Evolutionary conservation across 2,888 invertebrate species (phyloP).

Genomic region (Nymphalis c-album): DNA sequence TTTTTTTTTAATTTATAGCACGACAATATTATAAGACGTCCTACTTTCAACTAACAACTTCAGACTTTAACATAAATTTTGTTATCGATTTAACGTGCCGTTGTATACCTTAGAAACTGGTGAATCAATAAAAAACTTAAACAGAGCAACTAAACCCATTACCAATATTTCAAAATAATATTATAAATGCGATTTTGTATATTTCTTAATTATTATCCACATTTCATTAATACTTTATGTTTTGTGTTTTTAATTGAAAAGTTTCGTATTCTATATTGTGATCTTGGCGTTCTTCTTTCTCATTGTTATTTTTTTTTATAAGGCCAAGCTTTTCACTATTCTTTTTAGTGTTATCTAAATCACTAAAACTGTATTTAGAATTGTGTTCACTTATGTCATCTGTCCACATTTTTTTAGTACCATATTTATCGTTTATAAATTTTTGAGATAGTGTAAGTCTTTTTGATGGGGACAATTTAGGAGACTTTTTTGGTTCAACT

Average conservation of each 20-base stretch:
- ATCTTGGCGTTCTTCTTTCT: slow-evolving; percentile 59
- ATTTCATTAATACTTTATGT: background rate
- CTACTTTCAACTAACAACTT: background rate
- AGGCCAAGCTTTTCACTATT: slow-evolving; percentile 60
- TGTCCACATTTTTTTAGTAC: slow-evolving; percentile 74
- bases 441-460: slow-evolving; percentile 76
- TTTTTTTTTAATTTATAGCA: slow-evolving; percentile 55
- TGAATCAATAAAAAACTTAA: slow-evolving; percentile 25
- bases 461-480: slow-evolving; percentile 63
- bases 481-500: slow-evolving; percentile 64
- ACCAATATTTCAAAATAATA: slow-evolving; percentile 12
- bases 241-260: slow-evolving; percentile 45
- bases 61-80: slow-evolving; percentile 27
- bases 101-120: slow-evolving; percentile 26
- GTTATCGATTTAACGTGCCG: slow-evolving; percentile 61
- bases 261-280: slow-evolving; percentile 55
- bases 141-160: slow-evolving; percentile 4
- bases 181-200: slow-evolving; percentile 13
- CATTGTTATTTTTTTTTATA: slow-evolving; percentile 54
- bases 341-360: slow-evolving; percentile 67
- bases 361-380: slow-evolving; percentile 56
- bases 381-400: slow-evolving; percentile 66
- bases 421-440: slow-evolving; percentile 79
- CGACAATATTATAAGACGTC: background rate
- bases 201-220: background rate